Evolutionary conservation across 1,140 invertebrate species (phyloP), one percentile per base, ranked within the genome.

Genomic region (Rhagoletis zephyria): DNA sequence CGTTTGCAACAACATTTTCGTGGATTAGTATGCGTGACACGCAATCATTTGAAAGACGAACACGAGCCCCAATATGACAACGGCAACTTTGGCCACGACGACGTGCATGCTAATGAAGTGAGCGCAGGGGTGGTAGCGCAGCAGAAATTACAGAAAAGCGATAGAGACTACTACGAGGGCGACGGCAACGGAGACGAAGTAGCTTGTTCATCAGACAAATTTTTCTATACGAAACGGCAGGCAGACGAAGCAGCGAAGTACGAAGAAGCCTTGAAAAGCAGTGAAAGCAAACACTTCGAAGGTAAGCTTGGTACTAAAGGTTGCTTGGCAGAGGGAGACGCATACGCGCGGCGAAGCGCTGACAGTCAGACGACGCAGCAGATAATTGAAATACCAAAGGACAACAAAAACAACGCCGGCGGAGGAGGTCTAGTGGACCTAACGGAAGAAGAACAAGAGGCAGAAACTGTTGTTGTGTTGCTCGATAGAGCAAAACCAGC

Each of bases 1-100:
- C 91, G 91, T 67, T 88, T 92, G 87, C 91, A 92, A 85, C 91
- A 89, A 64, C 92, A 92, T 92, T 81, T 81, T 81, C 74, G 74
- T 91, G 91, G 91, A 90, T 91, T 90, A 88, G 90, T 91, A 87
- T 87, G 87, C 87, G 77, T 77, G 87, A 63, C 67, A 87, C 74
- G 87, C n/a, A 59, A 67, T 64, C 60, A 86, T 61, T 60, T 42
- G 3, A 65, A 81, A 56, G 74, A 56, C 9, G 74, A 81, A n/a
- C 67, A 74, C 42, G 19, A 56, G 48, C 51, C 51, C 51, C 51
- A 56, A 56, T 3, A 56, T 10, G 51, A 56, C 51, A 7, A 10
- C 51, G 61, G 12, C 61, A 14, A 63, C 30, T 30, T 30, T 30
- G 30, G 30, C 61, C 2, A 30, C 74, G 74, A 81, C 42, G 70